Evolutionary conservation across 2,888 invertebrate genomes (phyloP), one percentile per base, ranked within the genome.

Genomic region (Penaeus monodon): DNA sequence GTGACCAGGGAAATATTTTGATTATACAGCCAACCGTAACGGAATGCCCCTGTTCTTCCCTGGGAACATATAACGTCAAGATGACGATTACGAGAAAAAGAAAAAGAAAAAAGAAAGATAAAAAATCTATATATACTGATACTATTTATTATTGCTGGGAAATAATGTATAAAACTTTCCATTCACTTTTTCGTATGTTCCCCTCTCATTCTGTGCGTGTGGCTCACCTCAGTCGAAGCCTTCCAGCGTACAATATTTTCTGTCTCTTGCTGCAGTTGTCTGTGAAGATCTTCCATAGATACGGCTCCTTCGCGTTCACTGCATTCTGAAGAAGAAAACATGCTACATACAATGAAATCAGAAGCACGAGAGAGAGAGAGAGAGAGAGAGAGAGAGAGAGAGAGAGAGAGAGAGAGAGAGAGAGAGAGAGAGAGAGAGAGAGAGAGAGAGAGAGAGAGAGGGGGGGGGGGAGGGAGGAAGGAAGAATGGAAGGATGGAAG

Each of bases 181-280:
- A 57, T 57, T 57, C 49, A 12, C 8, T 4, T 8, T 8, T 1
- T 49, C 17, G 57, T 57, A 17, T 57, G 14, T 57, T 17, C 17
- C 14, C 17, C 17, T 57, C 57, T 57, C 49, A 0, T 2, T 49
- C 49, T 49, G 0, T 49, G 12, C 12, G 29, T 22, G 14, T 17
- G 22, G 20, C 44, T 44, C 80, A 88, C 88, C 84, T 88, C 88
- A 33, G 88, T 81, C 63, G 74, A 70, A 65, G 84, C 88, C 44
- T 88, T 88, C 88, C 88, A 88, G 7, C 88, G 81, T 63, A 81
- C 49, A 65, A 88, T 84, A 64, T 84, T 88, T 64, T 88, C 88
- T 1, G 81, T 76, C 74, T 88, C 88, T 3, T 65, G 49, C 49
- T 88, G 84, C 65, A 88, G 74, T 29, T 81, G 79, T 27, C 73